Base-by-base conservation (phyloP, 2,113 vertebrate species). In the Cinclus cinclus region DNA sequence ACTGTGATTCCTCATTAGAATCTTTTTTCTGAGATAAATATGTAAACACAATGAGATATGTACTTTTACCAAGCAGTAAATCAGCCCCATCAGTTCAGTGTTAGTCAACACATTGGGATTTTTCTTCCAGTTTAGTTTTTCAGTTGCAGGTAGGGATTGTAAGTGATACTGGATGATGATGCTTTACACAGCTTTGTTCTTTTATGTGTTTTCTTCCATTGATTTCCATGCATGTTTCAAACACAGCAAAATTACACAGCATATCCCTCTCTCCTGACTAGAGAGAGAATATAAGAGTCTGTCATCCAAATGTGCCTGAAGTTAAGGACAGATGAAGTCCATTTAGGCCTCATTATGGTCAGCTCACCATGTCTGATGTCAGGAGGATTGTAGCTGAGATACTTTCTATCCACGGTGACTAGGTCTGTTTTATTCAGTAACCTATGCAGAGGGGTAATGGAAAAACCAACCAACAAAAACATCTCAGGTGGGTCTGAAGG, bases 1-100 rank as follows among this genome's bases (percentile, higher is more conserved):
- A 74, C 67, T 49, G 59, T 96, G 83, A 83, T 87, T 95, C 69
- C 64, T 93, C 95, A 97, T 96, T 95, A 92, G 50, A 92, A 86
- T 84, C 52, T 77, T 92, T 97, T 97, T 96, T 84, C 91, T 91
- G 71, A 92, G 63, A 82, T 94, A 95, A 93, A 95, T 96, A 92
- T 30, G n/a, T 95, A 92, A 94, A 91, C 89, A 95, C 24, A 69
- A 76, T 69, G 65, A 83, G 23, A 58, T 67, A 59, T 39, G 60
- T 93, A 94, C 94, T 94, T 81, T 71, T 90, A 90, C 69, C 22
- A 2, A 63, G 60, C 46, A 46, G 78, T 92, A 69, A 95, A 95
- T 90, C 46, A 87, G 64, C 71, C 30, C 83, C 27, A 8, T 60
- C 49, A 71, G 59, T 69, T 92, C 67, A 92, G 46, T 83, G 59